Percentiles rank a stretch among this genome's conserved stretches.
Conservation (phyloP, 2,888 invertebrate genomes). For the Exocentrus adspersus region DNA sequence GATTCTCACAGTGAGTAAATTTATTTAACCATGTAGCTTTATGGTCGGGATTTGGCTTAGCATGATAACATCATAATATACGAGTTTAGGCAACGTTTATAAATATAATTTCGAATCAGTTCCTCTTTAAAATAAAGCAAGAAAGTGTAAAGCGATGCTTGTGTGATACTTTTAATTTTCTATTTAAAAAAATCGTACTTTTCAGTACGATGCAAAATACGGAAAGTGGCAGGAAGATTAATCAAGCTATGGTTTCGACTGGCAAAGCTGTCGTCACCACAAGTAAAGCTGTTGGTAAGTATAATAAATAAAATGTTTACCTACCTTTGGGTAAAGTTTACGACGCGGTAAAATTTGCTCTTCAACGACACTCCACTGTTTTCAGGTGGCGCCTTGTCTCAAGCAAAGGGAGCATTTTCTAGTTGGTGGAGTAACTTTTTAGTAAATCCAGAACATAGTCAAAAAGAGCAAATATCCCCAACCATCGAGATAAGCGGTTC, state of each 20-base stretch:
- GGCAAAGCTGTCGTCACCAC: constrained; percentile 88
- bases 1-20: constrained; percentile 86
- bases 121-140: too few relatives aligned
- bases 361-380: too few relatives aligned
- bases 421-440: constrained; percentile 86
- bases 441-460: constrained; percentile 63
- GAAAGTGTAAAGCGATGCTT: too few relatives aligned
- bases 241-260: constrained; percentile 91
- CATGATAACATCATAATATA: too few relatives aligned
- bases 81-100: too few relatives aligned
- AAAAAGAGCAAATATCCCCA: constrained; percentile 48
- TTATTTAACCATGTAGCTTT: too few relatives aligned
- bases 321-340: not conserved
- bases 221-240: constrained; percentile 91
- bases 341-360: not conserved
- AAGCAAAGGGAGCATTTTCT: constrained; percentile 86
- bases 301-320: not conserved
- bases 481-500: constrained; percentile 4
- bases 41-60: too few relatives aligned
- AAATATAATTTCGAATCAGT: too few relatives aligned
- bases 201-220: constrained; percentile 92
- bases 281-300: constrained; percentile 76
- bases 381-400: constrained; percentile 84
- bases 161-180: too few relatives aligned
- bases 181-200: too few relatives aligned